Evolutionary conservation across 2,888 invertebrate genomes (phyloP), one percentile per base, ranked within the genome.

Genomic region (Theodoxus fluviatilis): DNA sequence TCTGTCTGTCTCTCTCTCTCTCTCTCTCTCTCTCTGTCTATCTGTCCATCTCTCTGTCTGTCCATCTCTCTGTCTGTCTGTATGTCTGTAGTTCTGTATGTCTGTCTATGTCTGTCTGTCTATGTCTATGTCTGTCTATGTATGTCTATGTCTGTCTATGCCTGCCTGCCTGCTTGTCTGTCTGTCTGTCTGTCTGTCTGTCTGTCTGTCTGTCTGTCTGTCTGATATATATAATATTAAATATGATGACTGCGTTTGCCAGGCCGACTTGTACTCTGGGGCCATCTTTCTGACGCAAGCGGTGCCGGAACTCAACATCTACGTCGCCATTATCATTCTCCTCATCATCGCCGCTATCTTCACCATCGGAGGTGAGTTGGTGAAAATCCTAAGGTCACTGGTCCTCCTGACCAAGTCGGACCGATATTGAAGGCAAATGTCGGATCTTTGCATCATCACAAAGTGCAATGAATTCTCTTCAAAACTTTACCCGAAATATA

Each of bases 211-310:
- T 43, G 43, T 18, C 43, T 7, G 9, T 18, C 9, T 7, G 9
- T 43, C 43, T 43, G 43, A 9, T 18, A 43, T 7, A 12, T 12
- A 43, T 43, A 18, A 12, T 43, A 12, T 7, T 43, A 12, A 12
- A 31, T 22, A 25, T 66, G 3, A 18, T 57, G 9, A 9, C 15
- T 55, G 1, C 3, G 9, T 37, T 68, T 76, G 75, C 0, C 76
- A 86, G 86, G 86, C 85, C 64, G 85, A 86, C 79, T 78, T 90
- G 71, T 90, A 87, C 78, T 89, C 90, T 22, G 90, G 90, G 2
- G 89, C 89, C 2, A 80, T 90, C n/a, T 90, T 90, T 80, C 88
- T 90, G 68, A 87, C 88, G 22, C 87, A 89, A 72, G 85, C 89
- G 0, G 79, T 89, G 64, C 75, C 75, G 7, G 84, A 87, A 25